Conservation (phyloP, 2,797 vertebrate species). For the Notolepis coatsorum region DNA sequence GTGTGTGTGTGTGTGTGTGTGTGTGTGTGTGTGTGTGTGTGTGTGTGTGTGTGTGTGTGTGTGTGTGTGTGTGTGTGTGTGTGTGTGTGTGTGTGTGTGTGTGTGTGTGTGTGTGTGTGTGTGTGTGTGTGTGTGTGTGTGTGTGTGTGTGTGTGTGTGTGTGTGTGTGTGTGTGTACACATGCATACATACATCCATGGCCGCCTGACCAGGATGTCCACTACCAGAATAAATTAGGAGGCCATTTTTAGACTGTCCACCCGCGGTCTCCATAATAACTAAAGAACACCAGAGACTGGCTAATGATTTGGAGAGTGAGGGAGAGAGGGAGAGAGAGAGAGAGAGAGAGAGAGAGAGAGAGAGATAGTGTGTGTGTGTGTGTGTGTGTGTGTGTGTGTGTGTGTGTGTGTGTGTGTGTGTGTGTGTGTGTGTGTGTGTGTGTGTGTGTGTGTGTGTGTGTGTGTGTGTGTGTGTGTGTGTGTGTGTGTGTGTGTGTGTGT, state of each 20-base stretch:
- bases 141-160: not conserved
- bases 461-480: too few species aligned
- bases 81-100: not conserved
- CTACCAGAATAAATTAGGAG: slow-evolving; percentile 45
- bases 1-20: not conserved
- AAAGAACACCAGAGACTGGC: slow-evolving; percentile 52
- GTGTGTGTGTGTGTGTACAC: not conserved
- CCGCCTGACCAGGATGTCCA: slow-evolving; percentile 20
- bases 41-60: not conserved
- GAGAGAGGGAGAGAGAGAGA: slow-evolving; percentile 43
- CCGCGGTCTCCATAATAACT: slow-evolving; percentile 70
- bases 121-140: not conserved
- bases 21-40: not conserved
- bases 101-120: not conserved
- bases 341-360: slow-evolving; percentile 7
- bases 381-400: too few species aligned
- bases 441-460: too few species aligned
- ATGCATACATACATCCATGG: too few species aligned
- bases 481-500: too few species aligned
- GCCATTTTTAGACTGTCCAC: slow-evolving; percentile 58
- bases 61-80: not conserved
- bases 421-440: too few species aligned
- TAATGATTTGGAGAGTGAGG: slow-evolving; percentile 60
- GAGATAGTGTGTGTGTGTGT: too few species aligned
- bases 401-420: too few species aligned